Conservation (phyloP, 2,888 invertebrate genomes). For the Baronia brevicornis region DNA sequence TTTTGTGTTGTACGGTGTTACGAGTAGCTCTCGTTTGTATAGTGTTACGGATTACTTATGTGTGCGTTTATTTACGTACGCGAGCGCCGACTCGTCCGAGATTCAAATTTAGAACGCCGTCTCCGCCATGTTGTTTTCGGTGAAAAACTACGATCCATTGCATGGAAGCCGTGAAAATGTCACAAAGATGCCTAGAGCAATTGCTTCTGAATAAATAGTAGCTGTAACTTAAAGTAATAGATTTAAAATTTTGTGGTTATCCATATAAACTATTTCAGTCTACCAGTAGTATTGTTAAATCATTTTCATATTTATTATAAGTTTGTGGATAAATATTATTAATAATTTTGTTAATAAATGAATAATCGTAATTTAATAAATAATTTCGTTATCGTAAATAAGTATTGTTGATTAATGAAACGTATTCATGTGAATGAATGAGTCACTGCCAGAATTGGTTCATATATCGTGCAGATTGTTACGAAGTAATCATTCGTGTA, state of each 20-base stretch:
- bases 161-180: constrained; percentile 50
- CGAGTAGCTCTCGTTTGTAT: constrained; percentile 57
- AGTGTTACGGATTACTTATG: constrained; percentile 71
- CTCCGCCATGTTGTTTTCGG: constrained; percentile 74
- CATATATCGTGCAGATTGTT: constrained; percentile 48
- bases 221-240: neutral
- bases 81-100: constrained; percentile 76
- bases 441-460: constrained; percentile 60
- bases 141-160: constrained; percentile 70
- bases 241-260: too few species aligned
- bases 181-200: constrained; percentile 29
- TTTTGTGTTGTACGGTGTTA: constrained; percentile 36
- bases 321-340: too few species aligned
- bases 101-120: constrained; percentile 74
- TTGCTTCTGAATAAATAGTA: constrained; percentile 2
- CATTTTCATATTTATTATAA: too few species aligned
- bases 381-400: constrained; percentile 43
- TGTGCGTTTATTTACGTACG: constrained; percentile 76
- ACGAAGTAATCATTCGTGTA: constrained; percentile 27
- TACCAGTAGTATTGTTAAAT: too few species aligned
- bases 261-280: too few species aligned
- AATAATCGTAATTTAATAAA: constrained; percentile 9
- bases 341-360: constrained; percentile 1
- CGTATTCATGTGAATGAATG: constrained; percentile 65
- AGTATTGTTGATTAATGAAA: constrained; percentile 45